These are phyloP conservation scores for Myopa testacea DNA, from an alignment of 2,888 invertebrate species.

Conservation along the genomic window DNA sequence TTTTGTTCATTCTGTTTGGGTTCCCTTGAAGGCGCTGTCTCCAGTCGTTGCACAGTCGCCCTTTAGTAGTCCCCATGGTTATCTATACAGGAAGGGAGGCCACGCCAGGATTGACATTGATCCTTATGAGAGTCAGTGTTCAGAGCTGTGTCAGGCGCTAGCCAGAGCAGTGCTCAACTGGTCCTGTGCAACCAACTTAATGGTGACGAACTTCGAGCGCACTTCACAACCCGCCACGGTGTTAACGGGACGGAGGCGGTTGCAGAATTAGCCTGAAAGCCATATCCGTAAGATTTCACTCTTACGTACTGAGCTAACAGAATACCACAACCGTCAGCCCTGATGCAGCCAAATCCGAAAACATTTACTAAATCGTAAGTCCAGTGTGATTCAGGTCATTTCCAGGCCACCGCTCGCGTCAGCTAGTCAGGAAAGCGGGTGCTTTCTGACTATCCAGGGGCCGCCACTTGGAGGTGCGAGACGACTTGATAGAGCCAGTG, in stretches of 20 bases:
- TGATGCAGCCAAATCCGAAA: too few relatives aligned
- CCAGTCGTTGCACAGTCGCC: background rate
- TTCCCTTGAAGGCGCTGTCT: constrained; percentile 12
- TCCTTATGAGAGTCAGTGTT: constrained; percentile 33
- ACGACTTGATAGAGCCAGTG: too few relatives aligned
- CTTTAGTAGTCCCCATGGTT: background rate
- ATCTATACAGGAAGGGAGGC: constrained; percentile 26
- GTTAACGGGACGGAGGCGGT: too few relatives aligned
- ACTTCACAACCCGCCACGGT: background rate
- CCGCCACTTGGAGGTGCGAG: too few relatives aligned
- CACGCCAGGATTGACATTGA: constrained; percentile 37
- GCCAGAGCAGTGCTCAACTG: constrained; percentile 31
- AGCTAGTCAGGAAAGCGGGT: too few relatives aligned
- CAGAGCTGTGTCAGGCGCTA: constrained; percentile 42
- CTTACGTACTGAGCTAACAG: too few relatives aligned
- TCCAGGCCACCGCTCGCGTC: too few relatives aligned
- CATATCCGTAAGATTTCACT: too few relatives aligned
- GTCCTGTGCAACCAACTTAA: constrained; percentile 9
- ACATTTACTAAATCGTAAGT: too few relatives aligned
- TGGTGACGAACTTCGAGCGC: constrained; percentile 8
- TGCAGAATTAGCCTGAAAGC: background rate
- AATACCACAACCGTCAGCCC: too few relatives aligned
- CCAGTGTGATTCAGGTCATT: too few relatives aligned
- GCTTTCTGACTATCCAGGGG: too few relatives aligned
- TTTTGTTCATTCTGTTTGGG: background rate